These are phyloP conservation scores for Octopus sinensis DNA, from an alignment of 1,140 invertebrate species.

Conservation along the genomic window DNA sequence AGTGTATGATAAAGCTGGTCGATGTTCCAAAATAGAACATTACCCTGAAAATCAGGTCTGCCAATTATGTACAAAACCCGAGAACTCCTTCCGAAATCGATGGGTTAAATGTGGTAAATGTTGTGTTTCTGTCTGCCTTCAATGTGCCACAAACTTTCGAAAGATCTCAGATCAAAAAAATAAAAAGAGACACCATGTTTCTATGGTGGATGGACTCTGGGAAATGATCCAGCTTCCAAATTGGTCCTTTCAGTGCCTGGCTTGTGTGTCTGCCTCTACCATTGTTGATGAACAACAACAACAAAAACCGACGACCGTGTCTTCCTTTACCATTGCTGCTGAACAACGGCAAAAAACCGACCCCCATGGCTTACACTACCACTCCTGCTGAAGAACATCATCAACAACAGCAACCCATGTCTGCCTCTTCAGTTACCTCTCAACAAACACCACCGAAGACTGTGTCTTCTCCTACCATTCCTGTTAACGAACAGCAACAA, in stretches of 20 bases:
- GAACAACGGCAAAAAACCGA: too few species aligned
- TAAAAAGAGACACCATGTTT: neutral
- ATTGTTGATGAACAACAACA: neutral
- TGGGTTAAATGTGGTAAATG: neutral
- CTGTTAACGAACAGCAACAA: too few species aligned
- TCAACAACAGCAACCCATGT: conserved; percentile 1
- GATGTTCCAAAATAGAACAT: too few species aligned
- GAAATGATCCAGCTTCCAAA: neutral
- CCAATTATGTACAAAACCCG: neutral
- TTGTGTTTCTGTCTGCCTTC: neutral
- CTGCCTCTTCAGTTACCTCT: neutral
- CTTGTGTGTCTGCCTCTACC: neutral
- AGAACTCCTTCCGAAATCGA: neutral
- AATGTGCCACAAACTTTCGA: neutral
- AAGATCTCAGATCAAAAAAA: neutral
- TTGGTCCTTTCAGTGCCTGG: neutral
- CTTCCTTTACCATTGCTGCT: neutral
- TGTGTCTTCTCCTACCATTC: too few species aligned
- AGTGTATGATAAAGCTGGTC: too few species aligned
- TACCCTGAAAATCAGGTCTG: too few species aligned
- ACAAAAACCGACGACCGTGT: neutral
- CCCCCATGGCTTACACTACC: too few species aligned
- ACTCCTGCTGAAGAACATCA: neutral
- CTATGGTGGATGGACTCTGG: neutral
- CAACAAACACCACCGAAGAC: too few species aligned